Conservation (phyloP, 2,797 vertebrate species). For the Pristis pectinata region DNA sequence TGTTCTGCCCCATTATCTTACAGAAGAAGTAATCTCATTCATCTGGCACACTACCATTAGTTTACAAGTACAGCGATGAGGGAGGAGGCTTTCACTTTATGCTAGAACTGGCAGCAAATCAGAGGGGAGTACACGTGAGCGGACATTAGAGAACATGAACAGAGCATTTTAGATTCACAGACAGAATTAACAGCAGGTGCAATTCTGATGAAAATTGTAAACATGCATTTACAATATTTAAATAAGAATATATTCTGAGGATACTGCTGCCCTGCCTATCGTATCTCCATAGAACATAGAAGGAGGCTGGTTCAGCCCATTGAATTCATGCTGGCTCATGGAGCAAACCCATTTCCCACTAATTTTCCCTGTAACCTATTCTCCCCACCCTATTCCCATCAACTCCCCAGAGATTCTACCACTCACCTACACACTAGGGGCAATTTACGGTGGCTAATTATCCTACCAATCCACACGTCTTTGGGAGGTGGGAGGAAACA, state of each 20-base stretch:
- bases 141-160: background rate
- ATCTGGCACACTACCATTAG: background rate
- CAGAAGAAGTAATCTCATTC: slow-evolving; percentile 2
- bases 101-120: background rate
- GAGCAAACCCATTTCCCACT: no score
- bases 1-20: slow-evolving; percentile 14
- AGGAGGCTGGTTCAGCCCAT: no score
- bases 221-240: background rate
- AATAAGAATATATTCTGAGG: background rate
- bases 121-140: background rate
- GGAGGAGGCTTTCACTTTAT: background rate
- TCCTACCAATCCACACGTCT: no score
- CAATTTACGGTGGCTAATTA: no score
- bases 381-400: no score
- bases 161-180: background rate
- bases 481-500: no score
- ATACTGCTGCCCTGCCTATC: background rate
- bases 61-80: background rate
- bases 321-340: no score
- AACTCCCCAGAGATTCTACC: no score
- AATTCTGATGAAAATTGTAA: background rate
- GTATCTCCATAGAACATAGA: no score
- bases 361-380: no score
- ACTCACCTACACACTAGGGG: background rate
- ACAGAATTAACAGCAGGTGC: background rate